Percentiles rank a stretch among this genome's conserved stretches.
Evolutionary conservation across 1,140 invertebrate species (phyloP).

Genomic region (Ditylenchus dipsaci): DNA sequence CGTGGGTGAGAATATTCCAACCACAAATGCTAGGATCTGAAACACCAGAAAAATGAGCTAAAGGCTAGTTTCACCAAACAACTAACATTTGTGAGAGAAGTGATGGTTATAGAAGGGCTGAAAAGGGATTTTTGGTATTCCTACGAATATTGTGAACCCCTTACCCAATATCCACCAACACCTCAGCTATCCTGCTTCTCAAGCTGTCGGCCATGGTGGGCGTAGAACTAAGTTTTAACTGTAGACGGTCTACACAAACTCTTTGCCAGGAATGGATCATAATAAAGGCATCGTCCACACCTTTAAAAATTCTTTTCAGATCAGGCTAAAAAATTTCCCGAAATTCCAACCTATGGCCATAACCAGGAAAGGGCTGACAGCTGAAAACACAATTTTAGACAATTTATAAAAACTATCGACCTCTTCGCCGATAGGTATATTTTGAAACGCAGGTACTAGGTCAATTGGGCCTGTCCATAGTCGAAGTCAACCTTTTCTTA

Average conservation of each 20-base stretch:
- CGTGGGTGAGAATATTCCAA: slow-evolving; percentile 51
- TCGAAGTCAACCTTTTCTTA: no score
- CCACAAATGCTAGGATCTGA: slow-evolving; percentile 36
- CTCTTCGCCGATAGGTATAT: no score
- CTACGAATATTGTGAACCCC: not conserved
- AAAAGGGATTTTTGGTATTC: not conserved
- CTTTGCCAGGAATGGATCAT: slow-evolving; percentile 51
- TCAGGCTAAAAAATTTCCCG: not conserved
- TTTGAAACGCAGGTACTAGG: no score
- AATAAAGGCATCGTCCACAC: slow-evolving; percentile 50
- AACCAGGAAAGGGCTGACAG: slow-evolving; percentile 48
- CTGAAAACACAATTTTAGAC: not conserved
- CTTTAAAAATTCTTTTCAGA: slow-evolving; percentile 18
- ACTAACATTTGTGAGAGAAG: slow-evolving; percentile 43
- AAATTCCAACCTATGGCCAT: slow-evolving; percentile 45
- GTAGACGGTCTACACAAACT: slow-evolving; percentile 24
- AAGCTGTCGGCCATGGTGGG: slow-evolving; percentile 11
- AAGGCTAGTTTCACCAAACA: no score
- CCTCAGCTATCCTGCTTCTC: slow-evolving; percentile 30
- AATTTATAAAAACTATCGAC: not conserved
- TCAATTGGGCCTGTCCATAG: no score
- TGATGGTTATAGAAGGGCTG: slow-evolving; percentile 45
- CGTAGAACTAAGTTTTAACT: slow-evolving; percentile 5
- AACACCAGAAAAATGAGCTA: no score
- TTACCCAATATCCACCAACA: slow-evolving; percentile 37